Evolutionary conservation across 2,113 vertebrate genomes (phyloP).

Genomic region (Phalacrocorax pelagicus): DNA sequence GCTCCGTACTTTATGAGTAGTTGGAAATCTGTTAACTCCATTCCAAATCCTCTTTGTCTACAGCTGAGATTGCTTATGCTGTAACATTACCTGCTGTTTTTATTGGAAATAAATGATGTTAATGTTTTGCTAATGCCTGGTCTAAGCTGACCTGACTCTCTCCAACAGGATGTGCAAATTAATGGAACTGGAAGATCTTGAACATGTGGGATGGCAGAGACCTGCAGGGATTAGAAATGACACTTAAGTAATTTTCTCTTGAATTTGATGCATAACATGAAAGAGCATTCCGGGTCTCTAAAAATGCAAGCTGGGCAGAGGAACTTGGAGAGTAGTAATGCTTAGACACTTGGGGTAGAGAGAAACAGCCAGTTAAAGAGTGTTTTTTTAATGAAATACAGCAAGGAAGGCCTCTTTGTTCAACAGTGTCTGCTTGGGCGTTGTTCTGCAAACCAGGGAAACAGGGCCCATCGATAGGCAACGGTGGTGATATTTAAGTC

Average conservation of each 20-base stretch:
- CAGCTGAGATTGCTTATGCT: neutral
- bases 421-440: neutral
- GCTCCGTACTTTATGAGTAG: neutral
- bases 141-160: neutral
- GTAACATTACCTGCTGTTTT: neutral
- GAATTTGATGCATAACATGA: neutral
- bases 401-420: neutral
- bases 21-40: neutral
- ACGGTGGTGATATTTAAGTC: rapidly evolving
- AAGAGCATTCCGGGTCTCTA: neutral
- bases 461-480: rapidly evolving
- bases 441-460: neutral
- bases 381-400: neutral
- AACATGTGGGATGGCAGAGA: neutral
- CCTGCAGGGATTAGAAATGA: constrained; percentile 24
- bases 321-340: neutral
- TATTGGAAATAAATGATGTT: neutral
- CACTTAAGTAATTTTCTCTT: constrained; percentile 7
- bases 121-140: neutral
- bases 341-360: neutral
- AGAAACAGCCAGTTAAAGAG: neutral
- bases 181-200: constrained; percentile 6
- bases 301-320: neutral
- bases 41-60: neutral
- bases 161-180: neutral